phyloP scores from a whole-genome alignment of 2,113 vertebrate species.

The Ceyx margarethae region DNA sequence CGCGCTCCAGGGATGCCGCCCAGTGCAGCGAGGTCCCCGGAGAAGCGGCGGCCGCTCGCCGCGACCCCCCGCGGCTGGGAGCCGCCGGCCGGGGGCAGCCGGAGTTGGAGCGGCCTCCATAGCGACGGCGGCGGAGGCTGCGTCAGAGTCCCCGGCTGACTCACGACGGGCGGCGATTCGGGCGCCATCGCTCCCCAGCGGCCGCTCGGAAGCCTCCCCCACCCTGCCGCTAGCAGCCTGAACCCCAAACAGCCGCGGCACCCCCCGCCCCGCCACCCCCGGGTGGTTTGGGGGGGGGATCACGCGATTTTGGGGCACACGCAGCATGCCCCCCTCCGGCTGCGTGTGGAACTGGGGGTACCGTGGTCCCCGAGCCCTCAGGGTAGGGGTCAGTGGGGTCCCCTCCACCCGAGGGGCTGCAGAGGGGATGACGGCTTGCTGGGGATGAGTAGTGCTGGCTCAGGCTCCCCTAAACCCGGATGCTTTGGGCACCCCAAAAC shows the following conservation, averaged over 20 bases:
- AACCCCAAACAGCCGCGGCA: too few relatives aligned
- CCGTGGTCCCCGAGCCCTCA: accelerated
- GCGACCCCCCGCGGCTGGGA: neutral
- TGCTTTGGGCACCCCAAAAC: neutral
- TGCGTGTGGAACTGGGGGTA: neutral
- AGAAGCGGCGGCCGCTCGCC: neutral
- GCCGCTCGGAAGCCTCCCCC: too few relatives aligned
- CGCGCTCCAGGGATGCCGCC: neutral
- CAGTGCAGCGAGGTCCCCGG: accelerated
- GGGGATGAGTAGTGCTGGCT: neutral
- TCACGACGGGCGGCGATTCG: too few relatives aligned
- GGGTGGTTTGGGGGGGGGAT: accelerated
- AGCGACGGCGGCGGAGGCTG: neutral
- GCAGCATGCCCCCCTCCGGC: neutral
- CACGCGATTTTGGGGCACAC: neutral
- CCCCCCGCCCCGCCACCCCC: too few relatives aligned
- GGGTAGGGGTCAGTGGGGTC: neutral
- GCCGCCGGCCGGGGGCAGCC: neutral
- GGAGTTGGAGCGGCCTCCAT: neutral
- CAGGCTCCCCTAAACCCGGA: accelerated
- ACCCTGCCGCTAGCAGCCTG: too few relatives aligned
- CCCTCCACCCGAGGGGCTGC: too few relatives aligned
- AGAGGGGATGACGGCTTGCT: neutral
- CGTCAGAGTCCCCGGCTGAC: too few relatives aligned
- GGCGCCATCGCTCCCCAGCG: too few relatives aligned